A percentile compares a stretch with the other conserved stretches of the same genome.
phyloP scores from a whole-genome alignment of 2,888 invertebrate genomes.

The Petrolisthes cinctipes region DNA sequence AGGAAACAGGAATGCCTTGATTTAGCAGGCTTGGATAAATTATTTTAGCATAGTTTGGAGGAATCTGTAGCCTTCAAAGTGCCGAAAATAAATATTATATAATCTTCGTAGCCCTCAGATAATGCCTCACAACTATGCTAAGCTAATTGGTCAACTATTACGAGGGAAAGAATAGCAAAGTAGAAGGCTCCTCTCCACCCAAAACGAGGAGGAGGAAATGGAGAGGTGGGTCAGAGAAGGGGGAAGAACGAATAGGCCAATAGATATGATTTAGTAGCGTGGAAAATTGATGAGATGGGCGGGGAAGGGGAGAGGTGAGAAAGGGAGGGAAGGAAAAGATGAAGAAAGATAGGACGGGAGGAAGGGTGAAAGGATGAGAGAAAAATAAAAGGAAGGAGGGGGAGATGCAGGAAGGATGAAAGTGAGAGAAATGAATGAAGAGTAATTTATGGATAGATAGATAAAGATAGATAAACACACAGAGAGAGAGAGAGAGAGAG shows the following conservation, averaged over 20 bases:
- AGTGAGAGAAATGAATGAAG: neutral
- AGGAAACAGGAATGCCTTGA: no score
- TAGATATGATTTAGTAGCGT: neutral
- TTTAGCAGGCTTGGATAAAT: no score
- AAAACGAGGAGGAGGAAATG: neutral
- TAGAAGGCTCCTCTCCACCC: no score
- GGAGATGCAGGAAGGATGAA: no score
- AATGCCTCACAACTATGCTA: no score
- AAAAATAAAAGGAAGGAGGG: neutral
- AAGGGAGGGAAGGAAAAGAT: neutral
- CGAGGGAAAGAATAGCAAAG: no score
- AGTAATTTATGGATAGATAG: neutral
- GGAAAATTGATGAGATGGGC: neutral
- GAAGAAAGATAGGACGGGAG: neutral
- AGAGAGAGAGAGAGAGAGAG: neutral
- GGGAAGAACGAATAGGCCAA: neutral
- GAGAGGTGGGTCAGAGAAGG: neutral
- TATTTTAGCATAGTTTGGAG: no score
- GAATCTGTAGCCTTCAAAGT: no score
- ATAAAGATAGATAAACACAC: neutral
- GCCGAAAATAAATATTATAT: no score
- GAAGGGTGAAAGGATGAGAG: neutral
- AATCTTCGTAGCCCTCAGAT: no score
- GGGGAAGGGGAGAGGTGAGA: neutral
- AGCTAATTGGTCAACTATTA: no score